Evolutionary conservation across 2,797 vertebrate species (phyloP).

Genomic region (Coregonus sp.): DNA sequence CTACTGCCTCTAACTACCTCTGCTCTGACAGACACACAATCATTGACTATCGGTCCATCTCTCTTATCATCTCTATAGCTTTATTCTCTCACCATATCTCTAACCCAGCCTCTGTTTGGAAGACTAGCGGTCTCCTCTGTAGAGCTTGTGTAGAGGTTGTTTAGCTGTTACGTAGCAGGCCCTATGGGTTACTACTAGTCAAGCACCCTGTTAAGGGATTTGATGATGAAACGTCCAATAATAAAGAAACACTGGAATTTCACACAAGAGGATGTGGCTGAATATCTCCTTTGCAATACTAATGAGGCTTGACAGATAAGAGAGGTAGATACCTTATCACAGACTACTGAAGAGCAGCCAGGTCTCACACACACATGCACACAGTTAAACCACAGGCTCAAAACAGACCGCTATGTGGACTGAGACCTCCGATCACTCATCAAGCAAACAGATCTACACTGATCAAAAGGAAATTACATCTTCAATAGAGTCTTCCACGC

Average conservation of each 20-base stretch:
- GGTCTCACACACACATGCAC: conserved; percentile 17
- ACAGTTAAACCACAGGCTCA: conserved; percentile 10
- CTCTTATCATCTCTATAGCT: conserved; percentile 63
- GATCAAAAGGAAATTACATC: conserved; percentile 34
- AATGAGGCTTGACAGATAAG: conserved; percentile 66
- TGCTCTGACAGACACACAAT: conserved; percentile 60
- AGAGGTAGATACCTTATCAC: conserved; percentile 70
- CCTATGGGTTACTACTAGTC: conserved; percentile 35
- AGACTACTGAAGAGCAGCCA: conserved; percentile 66
- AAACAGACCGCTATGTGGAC: neutral
- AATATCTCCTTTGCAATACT: conserved; percentile 32
- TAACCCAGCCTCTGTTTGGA: conserved; percentile 38
- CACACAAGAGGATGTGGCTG: neutral
- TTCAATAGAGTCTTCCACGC: neutral
- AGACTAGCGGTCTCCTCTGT: conserved; percentile 40
- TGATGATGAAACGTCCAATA: neutral
- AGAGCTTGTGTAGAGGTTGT: conserved; percentile 40
- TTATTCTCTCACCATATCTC: conserved; percentile 35
- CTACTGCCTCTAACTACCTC: conserved; percentile 14
- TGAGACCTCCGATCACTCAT: neutral
- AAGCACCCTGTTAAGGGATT: conserved; percentile 4
- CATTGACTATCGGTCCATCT: conserved; percentile 61
- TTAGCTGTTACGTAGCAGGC: conserved; percentile 30
- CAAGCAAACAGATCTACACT: too few species aligned
- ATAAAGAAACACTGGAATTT: neutral